Evolutionary conservation across 2,888 invertebrate genomes (phyloP).

Genomic region (Parnassius orleans): DNA sequence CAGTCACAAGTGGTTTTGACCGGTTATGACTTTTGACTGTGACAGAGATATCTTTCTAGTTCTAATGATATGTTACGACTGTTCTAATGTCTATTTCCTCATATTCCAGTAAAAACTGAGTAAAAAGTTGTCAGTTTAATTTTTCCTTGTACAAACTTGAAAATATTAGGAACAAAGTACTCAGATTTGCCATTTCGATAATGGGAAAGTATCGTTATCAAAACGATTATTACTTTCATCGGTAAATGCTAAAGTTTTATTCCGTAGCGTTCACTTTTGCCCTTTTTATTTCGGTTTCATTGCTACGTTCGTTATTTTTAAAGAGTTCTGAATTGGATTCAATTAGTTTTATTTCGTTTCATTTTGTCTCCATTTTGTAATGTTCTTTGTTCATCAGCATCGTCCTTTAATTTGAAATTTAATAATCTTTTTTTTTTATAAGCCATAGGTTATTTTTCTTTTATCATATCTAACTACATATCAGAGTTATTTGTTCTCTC

Average conservation of each 20-base stretch:
- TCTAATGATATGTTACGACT: too few species aligned
- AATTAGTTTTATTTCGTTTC: slow-evolving; percentile 21
- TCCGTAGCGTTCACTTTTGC: slow-evolving; percentile 2
- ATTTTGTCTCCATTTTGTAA: neutral
- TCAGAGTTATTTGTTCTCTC: too few species aligned
- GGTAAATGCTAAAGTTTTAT: slow-evolving; percentile 22
- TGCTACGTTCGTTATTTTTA: slow-evolving; percentile 24
- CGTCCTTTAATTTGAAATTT: too few species aligned
- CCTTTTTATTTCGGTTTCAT: slow-evolving; percentile 15
- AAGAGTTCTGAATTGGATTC: slow-evolving; percentile 16
- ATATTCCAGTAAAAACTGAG: too few species aligned
- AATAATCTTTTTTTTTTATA: too few species aligned
- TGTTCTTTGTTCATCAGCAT: too few species aligned
- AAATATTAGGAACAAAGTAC: neutral
- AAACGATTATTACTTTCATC: slow-evolving; percentile 25
- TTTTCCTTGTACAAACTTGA: neutral
- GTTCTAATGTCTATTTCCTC: too few species aligned
- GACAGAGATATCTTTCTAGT: too few species aligned
- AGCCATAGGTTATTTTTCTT: too few species aligned
- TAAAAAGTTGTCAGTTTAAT: neutral
- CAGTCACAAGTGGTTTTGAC: too few species aligned
- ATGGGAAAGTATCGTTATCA: slow-evolving; percentile 12
- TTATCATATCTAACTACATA: too few species aligned
- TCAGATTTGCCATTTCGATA: slow-evolving; percentile 18
- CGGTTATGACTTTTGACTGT: too few species aligned